Evolutionary conservation across 1,140 invertebrate species (phyloP), one percentile per base, ranked within the genome.

Genomic region (Sycophaga agraensis): DNA sequence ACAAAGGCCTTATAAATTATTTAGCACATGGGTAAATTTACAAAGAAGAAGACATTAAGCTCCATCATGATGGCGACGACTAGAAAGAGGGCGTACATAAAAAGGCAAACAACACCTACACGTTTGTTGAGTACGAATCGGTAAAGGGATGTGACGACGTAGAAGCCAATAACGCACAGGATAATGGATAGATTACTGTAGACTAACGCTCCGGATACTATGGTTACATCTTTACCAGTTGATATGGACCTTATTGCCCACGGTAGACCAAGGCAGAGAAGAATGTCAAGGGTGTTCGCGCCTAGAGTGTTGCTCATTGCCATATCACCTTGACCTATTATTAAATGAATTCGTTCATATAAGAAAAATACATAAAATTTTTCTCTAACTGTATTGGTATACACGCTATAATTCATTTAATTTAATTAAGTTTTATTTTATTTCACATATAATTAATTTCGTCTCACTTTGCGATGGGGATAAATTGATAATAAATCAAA

Each of bases 251-350:
- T 91, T 42, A 93, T 88, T 4, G 91, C 84, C 92, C 92, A 95
- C 0, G 92, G 92, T 12, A 93, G 68, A 2, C 91, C 91, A 11
- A 94, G 77, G n/a, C 91, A 93, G n/a, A 94, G 81, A 0, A 94
- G 72, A 53, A 94, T 92, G 58, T 93, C 91, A 68, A 95, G 80
- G 0, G 91, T 92, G 67, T 94, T 94, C 0, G 91, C 90, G 0
- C 92, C 92, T 6, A 94, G 72, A 0, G 91, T 88, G 67, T 94
- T 94, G 7, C 90, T 92, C 42, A 95, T 89, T 0, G 90, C 91
- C 84, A 94, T 93, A 26, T 89, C 87, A 16, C 87, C 91, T 69
- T 91, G 86, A 66, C 91, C 91, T 93, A 14, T 4, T 7, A 24
- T 37, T 22, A 12, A 16, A 26, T 26, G 5, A 46, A 22, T 2